A percentile compares a stretch with the other conserved stretches of the same genome.
These are phyloP conservation scores for Sylvia borin DNA, from an alignment of 2,797 vertebrate species.

Conservation along the genomic window DNA sequence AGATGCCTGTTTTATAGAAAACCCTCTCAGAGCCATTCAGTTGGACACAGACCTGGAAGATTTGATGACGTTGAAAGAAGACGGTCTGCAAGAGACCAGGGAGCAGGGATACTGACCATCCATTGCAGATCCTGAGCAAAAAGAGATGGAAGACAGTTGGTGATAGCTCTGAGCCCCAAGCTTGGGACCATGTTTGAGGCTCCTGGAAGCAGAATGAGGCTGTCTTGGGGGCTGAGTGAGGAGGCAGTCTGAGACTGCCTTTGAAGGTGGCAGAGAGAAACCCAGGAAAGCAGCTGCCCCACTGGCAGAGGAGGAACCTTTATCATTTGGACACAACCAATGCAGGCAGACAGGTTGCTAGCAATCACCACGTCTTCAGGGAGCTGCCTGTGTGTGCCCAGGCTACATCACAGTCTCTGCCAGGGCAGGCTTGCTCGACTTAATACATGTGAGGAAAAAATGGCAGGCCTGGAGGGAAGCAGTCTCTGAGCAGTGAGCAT, in stretches of 20 bases:
- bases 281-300: background rate
- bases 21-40: background rate
- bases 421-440: background rate
- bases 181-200: background rate
- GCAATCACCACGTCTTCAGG: background rate
- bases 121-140: background rate
- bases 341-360: background rate
- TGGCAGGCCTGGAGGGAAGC: background rate
- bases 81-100: background rate
- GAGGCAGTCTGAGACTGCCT: background rate
- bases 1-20: background rate
- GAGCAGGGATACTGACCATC: background rate
- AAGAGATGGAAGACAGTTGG: background rate
- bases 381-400: background rate
- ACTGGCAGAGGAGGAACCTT: background rate
- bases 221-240: background rate
- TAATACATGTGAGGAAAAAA: background rate
- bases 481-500: background rate
- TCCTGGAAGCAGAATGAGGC: background rate
- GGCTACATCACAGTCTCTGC: background rate
- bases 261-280: background rate
- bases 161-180: background rate
- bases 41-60: background rate
- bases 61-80: background rate
- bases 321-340: accelerated